Evolutionary conservation across 2,888 invertebrate genomes (phyloP).

Genomic region (Salticus scenicus): DNA sequence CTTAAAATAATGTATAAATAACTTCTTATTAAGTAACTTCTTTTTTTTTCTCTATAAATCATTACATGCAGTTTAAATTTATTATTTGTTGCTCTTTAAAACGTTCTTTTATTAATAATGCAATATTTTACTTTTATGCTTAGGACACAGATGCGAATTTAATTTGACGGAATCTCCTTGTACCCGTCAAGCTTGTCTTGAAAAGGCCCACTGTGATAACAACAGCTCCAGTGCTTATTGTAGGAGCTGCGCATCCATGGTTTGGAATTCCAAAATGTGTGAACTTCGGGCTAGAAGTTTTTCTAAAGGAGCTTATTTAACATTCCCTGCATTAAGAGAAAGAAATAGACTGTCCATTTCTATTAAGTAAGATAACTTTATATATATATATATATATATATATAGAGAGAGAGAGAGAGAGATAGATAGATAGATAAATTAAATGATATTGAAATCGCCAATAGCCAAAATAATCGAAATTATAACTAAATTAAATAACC

Average conservation of each 20-base stretch:
- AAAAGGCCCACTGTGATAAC: constrained; percentile 82
- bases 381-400: too few relatives aligned
- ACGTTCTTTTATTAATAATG: too few relatives aligned
- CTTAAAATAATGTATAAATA: too few relatives aligned
- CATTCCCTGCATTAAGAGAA: constrained; percentile 91
- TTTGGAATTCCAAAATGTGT: constrained; percentile 84
- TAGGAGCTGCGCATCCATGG: constrained; percentile 84
- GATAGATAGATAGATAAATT: too few relatives aligned
- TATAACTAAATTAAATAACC: too few relatives aligned
- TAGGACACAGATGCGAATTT: constrained; percentile 87
- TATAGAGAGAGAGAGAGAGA: too few relatives aligned
- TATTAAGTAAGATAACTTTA: constrained; percentile 76
- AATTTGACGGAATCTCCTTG: constrained; percentile 80
- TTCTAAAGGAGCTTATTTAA: constrained; percentile 86
- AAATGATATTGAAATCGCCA: not conserved
- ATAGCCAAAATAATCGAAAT: too few relatives aligned
- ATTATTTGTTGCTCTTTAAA: too few relatives aligned
- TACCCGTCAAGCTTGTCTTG: constrained; percentile 81
- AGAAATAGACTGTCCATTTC: constrained; percentile 82
- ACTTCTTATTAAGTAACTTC: too few relatives aligned
- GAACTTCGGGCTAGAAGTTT: constrained; percentile 91
- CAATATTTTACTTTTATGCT: too few relatives aligned
- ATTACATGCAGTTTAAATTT: too few relatives aligned
- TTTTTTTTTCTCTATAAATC: too few relatives aligned
- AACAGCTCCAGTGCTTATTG: constrained; percentile 85